phyloP scores from a whole-genome alignment of 1,140 invertebrate genomes.

The Drosophila tsacasi region DNA sequence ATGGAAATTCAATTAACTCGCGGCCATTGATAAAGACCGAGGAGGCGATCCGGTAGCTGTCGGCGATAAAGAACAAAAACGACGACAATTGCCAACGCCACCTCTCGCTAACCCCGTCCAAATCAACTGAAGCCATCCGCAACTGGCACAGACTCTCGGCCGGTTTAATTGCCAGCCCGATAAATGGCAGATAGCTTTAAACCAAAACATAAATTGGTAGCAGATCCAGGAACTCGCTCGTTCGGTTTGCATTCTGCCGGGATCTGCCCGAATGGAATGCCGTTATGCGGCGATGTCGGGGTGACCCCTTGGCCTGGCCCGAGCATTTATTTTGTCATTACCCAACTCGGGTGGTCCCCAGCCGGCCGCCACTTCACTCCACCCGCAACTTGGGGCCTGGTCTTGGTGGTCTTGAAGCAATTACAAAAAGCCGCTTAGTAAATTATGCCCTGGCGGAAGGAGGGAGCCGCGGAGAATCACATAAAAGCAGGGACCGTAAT shows the following conservation, averaged over 20 bases:
- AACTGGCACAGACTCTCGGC: constrained; percentile 30
- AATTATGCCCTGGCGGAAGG: constrained; percentile 52
- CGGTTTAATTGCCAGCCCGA: constrained; percentile 59
- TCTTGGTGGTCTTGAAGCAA: constrained; percentile 53
- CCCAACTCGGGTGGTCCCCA: constrained; percentile 61
- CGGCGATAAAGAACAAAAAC: constrained; percentile 29
- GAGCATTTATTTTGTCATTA: constrained; percentile 77
- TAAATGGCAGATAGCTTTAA: constrained; percentile 55
- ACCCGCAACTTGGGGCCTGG: background rate
- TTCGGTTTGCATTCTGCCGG: constrained; percentile 49
- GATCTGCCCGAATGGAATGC: constrained; percentile 22
- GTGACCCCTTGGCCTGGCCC: constrained; percentile 61
- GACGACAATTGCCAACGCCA: constrained; percentile 50
- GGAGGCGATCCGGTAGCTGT: constrained; percentile 49
- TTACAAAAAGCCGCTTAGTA: constrained; percentile 79
- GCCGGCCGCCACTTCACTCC: constrained; percentile 8
- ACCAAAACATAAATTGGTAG: constrained; percentile 58
- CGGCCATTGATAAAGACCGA: constrained; percentile 40
- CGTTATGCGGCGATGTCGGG: constrained; percentile 57
- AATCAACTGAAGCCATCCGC: constrained; percentile 3
- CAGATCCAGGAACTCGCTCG: constrained; percentile 41
- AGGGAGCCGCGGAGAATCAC: constrained; percentile 27
- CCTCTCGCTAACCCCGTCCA: constrained; percentile 28
- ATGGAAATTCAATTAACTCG: constrained; percentile 58
- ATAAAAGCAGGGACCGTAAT: no score